Evolutionary conservation across 2,888 invertebrate genomes (phyloP).

Genomic region (Ethmia dodecea): DNA sequence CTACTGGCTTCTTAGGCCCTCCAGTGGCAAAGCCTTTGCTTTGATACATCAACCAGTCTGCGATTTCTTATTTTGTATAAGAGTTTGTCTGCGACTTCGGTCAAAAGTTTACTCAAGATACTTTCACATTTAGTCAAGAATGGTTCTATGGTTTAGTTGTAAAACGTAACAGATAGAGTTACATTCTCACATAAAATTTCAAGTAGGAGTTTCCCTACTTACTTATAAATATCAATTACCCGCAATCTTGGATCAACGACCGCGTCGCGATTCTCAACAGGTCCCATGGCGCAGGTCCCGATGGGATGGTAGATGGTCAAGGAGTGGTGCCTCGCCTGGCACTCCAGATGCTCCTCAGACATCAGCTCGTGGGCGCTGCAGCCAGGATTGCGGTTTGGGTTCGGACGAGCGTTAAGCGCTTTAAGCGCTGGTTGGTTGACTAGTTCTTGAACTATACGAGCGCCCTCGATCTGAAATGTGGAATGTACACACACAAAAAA

Average conservation of each 20-base stretch:
- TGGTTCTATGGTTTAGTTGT: too few species aligned
- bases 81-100: too few species aligned
- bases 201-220: too few species aligned
- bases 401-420: conserved; percentile 79
- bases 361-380: conserved; percentile 79
- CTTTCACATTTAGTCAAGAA: too few species aligned
- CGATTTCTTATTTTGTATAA: too few species aligned
- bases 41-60: too few species aligned
- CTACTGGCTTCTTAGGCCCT: too few species aligned
- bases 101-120: too few species aligned
- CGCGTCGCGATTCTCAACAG: conserved; percentile 62
- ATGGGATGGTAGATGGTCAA: conserved; percentile 90
- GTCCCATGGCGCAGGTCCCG: conserved; percentile 90
- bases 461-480: conserved; percentile 84
- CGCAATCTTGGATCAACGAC: conserved; percentile 84
- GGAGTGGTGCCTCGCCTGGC: conserved; percentile 85
- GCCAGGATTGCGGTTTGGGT: conserved; percentile 81
- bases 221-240: conserved; percentile 37
- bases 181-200: too few species aligned
- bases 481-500: too few species aligned
- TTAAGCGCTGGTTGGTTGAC: conserved; percentile 79
- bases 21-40: too few species aligned
- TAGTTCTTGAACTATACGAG: conserved; percentile 81
- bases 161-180: too few species aligned
- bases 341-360: conserved; percentile 87